Percentiles rank a stretch among this genome's conserved stretches.
These are phyloP conservation scores for Chanos chanos DNA, from an alignment of 2,797 vertebrate genomes.

Conservation along the genomic window DNA sequence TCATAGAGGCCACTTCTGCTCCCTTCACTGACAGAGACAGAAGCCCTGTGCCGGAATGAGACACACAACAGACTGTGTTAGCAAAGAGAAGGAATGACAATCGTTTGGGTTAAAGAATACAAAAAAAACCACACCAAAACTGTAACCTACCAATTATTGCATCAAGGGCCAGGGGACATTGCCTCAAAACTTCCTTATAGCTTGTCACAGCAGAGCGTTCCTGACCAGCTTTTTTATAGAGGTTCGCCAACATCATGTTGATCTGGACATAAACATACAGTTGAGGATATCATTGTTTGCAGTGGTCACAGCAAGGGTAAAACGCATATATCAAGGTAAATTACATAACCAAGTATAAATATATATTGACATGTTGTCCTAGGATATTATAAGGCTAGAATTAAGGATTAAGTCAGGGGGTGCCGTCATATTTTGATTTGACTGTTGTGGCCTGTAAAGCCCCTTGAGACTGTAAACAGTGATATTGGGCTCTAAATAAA, in stretches of 20 bases:
- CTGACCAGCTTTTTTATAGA: slow-evolving; percentile 97
- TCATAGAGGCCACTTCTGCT: slow-evolving; percentile 96
- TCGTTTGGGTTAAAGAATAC: background rate
- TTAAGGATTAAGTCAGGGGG: too few species aligned
- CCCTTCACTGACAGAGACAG: slow-evolving; percentile 96
- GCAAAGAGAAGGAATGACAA: background rate
- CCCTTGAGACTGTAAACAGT: too few species aligned
- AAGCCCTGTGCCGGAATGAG: slow-evolving; percentile 71
- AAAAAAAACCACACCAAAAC: background rate
- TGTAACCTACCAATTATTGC: slow-evolving; percentile 85
- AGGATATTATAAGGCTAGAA: too few species aligned
- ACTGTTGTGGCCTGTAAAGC: too few species aligned
- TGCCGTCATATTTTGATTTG: too few species aligned
- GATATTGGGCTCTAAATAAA: too few species aligned
- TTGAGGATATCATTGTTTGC: too few species aligned
- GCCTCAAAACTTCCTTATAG: slow-evolving; percentile 95
- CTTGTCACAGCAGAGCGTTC: slow-evolving; percentile 96
- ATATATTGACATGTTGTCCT: too few species aligned
- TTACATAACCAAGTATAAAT: too few species aligned
- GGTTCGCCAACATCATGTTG: slow-evolving; percentile 98
- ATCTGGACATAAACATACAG: slow-evolving; percentile 71
- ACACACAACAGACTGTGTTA: background rate
- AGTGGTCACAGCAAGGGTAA: too few species aligned
- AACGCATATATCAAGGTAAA: too few species aligned
- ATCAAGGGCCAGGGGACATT: slow-evolving; percentile 94